These are phyloP conservation scores for Channa maculata DNA, from an alignment of 2,113 vertebrate genomes.

Conservation along the genomic window DNA sequence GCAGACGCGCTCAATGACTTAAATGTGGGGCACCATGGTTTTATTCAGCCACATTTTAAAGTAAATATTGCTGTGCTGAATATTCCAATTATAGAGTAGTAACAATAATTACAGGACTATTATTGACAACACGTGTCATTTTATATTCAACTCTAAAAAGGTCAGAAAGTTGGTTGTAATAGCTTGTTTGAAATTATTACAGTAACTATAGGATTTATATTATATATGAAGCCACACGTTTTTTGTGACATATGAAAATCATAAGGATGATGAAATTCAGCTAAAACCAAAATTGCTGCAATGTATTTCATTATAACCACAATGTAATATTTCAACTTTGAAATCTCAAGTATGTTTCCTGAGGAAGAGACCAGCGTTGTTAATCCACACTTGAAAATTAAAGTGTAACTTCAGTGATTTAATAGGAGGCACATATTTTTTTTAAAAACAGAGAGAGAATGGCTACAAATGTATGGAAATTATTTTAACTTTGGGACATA, in stretches of 20 bases:
- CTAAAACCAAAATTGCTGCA: not conserved
- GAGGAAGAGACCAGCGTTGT: not conserved
- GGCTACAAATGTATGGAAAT: no score
- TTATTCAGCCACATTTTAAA: conserved; percentile 21
- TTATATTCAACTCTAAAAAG: conserved; percentile 21
- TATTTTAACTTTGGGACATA: not conserved
- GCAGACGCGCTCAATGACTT: conserved; percentile 50
- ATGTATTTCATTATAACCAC: conserved; percentile 3
- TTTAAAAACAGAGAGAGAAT: no score
- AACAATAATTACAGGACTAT: conserved; percentile 26
- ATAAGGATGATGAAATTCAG: not conserved
- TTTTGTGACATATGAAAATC: conserved; percentile 2
- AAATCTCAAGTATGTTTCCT: not conserved
- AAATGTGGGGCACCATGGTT: conserved; percentile 26
- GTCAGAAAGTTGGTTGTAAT: conserved; percentile 16
- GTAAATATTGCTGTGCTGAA: conserved; percentile 34
- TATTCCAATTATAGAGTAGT: conserved; percentile 19
- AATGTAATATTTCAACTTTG: conserved; percentile 1
- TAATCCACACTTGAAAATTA: conserved; percentile 5
- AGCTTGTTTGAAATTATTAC: conserved; percentile 14
- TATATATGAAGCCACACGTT: conserved; percentile 15
- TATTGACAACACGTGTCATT: not conserved
- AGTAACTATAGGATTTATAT: conserved; percentile 15
- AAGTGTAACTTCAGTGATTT: not conserved
- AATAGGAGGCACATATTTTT: not conserved